Evolutionary conservation across 2,113 vertebrate species (phyloP).

Genomic region (Isurus oxyrinchus): DNA sequence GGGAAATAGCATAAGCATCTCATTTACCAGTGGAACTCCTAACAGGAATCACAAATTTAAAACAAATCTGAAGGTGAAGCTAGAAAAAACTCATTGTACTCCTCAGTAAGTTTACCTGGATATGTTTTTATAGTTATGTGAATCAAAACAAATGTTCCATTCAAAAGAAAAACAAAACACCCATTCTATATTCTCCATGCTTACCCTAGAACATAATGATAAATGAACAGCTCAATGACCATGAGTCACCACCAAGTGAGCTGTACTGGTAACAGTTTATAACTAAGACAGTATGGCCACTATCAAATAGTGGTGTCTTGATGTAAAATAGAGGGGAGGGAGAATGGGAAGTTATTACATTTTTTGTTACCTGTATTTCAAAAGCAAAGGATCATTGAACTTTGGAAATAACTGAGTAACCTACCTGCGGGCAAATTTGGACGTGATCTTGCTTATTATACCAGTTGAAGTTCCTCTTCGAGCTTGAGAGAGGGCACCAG

Average conservation of each 20-base stretch:
- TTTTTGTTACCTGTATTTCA: neutral
- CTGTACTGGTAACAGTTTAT: neutral
- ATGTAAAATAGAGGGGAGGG: neutral
- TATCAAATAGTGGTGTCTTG: neutral
- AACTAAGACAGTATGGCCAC: neutral
- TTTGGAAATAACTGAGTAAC: conserved; percentile 44
- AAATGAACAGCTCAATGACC: neutral
- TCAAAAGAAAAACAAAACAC: neutral
- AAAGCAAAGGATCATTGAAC: neutral
- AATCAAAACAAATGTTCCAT: neutral
- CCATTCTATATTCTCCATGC: neutral
- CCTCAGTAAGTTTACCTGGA: neutral
- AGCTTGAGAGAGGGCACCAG: conserved; percentile 77
- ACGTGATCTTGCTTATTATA: conserved; percentile 94
- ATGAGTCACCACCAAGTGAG: neutral
- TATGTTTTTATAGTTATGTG: neutral
- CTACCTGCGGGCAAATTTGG: conserved; percentile 94
- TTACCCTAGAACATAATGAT: neutral
- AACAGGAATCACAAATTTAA: neutral
- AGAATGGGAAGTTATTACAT: neutral
- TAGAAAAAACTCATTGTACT: neutral
- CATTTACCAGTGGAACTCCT: neutral
- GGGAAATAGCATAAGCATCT: neutral
- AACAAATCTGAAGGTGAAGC: neutral
- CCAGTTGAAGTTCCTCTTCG: conserved; percentile 85